Evolutionary conservation across 2,797 vertebrate species (phyloP).

Genomic region (Aeoliscus strigatus): DNA sequence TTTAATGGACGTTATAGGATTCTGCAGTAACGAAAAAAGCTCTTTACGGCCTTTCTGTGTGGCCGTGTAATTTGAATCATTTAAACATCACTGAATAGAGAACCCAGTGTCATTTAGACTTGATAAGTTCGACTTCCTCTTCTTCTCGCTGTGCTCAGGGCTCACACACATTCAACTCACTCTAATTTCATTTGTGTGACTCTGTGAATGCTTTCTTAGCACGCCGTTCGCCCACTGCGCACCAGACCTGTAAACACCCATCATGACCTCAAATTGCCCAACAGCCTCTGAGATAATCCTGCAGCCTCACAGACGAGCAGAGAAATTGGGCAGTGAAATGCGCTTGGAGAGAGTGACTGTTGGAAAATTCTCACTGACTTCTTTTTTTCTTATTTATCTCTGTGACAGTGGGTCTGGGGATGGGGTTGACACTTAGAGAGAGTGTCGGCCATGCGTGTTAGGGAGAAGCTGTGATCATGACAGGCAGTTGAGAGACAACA

Average conservation of each 20-base stretch:
- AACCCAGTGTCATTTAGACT: no score
- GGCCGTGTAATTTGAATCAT: slow-evolving; percentile 12
- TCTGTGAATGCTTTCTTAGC: slow-evolving; percentile 18
- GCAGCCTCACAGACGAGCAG: slow-evolving; percentile 22
- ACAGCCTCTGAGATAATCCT: slow-evolving; percentile 52
- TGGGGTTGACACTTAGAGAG: slow-evolving; percentile 29
- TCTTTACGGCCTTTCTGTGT: no score
- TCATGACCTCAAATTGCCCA: slow-evolving; percentile 41
- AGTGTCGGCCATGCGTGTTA: slow-evolving; percentile 31
- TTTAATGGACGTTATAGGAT: slow-evolving; percentile 17
- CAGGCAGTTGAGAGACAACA: slow-evolving; percentile 45
- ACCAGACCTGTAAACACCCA: slow-evolving; percentile 47
- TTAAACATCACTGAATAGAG: slow-evolving; percentile 15
- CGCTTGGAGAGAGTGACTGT: slow-evolving; percentile 48
- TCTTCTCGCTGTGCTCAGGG: slow-evolving; percentile 10
- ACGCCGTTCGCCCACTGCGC: no score
- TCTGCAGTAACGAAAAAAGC: slow-evolving; percentile 7
- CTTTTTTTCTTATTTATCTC: slow-evolving; percentile 55
- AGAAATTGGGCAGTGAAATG: slow-evolving; percentile 38
- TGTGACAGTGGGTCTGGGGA: slow-evolving; percentile 43
- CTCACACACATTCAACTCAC: slow-evolving; percentile 21
- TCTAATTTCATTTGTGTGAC: slow-evolving; percentile 33
- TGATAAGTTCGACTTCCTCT: no score
- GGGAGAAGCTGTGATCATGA: slow-evolving; percentile 50
- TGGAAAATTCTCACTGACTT: slow-evolving; percentile 61